These are phyloP conservation scores for Hydroisotoma schaefferi DNA, from an alignment of 2,888 invertebrate genomes.

Conservation along the genomic window DNA sequence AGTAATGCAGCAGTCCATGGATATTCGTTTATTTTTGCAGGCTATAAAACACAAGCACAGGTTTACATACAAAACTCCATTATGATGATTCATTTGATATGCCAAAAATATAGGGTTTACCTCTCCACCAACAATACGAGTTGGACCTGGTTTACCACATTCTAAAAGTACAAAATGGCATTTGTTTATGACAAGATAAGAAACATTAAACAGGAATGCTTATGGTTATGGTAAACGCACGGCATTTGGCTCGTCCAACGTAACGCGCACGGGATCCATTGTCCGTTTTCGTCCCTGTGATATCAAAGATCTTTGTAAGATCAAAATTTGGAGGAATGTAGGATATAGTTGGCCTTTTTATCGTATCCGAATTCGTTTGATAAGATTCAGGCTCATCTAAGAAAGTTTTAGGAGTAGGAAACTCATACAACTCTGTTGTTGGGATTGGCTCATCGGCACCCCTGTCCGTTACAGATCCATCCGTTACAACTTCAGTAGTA, in stretches of 20 bases:
- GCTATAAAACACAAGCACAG: constrained; percentile 7
- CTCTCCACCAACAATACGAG: constrained; percentile 34
- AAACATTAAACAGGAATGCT: constrained; percentile 1
- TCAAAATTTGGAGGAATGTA: constrained; percentile 32
- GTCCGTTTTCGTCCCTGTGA: constrained; percentile 18
- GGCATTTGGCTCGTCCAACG: constrained; percentile 29
- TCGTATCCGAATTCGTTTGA: background rate
- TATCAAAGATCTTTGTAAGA: constrained; percentile 20
- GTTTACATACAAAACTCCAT: background rate
- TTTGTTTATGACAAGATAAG: background rate
- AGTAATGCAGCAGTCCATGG: constrained; percentile 42
- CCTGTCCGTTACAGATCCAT: background rate
- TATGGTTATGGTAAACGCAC: constrained; percentile 12
- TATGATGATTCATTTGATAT: background rate
- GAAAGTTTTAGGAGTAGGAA: constrained; percentile 36
- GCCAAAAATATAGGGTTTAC: constrained; percentile 10
- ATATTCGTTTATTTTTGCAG: constrained; percentile 41
- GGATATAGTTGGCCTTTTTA: constrained; percentile 13
- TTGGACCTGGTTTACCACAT: constrained; percentile 27
- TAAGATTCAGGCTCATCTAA: constrained; percentile 26
- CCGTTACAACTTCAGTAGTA: background rate
- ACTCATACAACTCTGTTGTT: constrained; percentile 8
- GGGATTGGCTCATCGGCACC: background rate
- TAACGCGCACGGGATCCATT: constrained; percentile 10
- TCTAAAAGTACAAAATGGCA: constrained; percentile 11